A percentile compares a stretch with the other conserved stretches of the same genome.
Conservation (phyloP, 2,113 vertebrate species). For the Prunella fulvescens region DNA sequence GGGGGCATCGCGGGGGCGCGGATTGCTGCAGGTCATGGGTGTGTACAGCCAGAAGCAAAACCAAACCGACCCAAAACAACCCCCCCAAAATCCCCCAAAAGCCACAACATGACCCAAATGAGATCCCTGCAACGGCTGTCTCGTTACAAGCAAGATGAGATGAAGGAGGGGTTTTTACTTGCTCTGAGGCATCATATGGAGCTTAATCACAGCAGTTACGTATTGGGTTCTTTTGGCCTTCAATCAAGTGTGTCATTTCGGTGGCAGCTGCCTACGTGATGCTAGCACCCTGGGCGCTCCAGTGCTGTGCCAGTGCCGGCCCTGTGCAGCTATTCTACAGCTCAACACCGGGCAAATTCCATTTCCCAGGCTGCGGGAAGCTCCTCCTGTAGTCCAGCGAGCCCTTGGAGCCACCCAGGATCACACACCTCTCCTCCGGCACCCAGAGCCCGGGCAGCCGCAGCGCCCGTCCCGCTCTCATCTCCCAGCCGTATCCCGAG, state of each 20-base stretch:
- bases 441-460: neutral
- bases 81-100: neutral
- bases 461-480: neutral
- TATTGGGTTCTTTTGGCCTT: constrained; percentile 64
- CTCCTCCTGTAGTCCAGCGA: neutral
- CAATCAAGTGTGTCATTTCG: constrained; percentile 60
- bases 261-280: constrained; percentile 67
- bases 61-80: neutral
- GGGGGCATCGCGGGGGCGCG: neutral
- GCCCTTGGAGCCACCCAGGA: neutral
- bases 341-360: neutral
- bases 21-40: constrained; percentile 39
- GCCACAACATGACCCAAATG: constrained; percentile 45
- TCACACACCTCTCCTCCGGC: neutral
- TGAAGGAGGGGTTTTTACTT: constrained; percentile 63
- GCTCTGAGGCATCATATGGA: constrained; percentile 60
- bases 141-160: constrained; percentile 40
- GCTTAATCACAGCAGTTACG: constrained; percentile 64
- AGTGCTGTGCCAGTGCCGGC: constrained; percentile 11
- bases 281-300: constrained; percentile 36
- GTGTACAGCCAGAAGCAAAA: constrained; percentile 31
- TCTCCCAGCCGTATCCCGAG: neutral
- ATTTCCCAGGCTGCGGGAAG: neutral
- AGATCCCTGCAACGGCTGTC: constrained; percentile 32
- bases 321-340: constrained; percentile 18